phyloP scores from a whole-genome alignment of 2,113 vertebrate genomes.

The Macrotus californicus region DNA sequence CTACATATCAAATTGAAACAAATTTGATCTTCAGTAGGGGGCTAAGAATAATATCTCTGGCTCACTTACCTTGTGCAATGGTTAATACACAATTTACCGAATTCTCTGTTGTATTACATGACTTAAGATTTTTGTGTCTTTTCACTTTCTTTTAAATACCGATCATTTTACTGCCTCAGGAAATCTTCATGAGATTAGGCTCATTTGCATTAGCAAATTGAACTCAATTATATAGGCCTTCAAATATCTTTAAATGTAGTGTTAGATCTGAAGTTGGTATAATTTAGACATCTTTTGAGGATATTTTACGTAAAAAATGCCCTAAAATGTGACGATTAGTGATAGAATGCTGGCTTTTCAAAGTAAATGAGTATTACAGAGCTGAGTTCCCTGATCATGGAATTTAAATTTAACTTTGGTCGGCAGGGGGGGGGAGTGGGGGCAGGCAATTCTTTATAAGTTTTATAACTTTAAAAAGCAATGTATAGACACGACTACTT shows the following conservation, averaged over 20 bases:
- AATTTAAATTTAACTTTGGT: slow-evolving; percentile 38
- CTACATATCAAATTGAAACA: slow-evolving; percentile 22
- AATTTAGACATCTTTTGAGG: slow-evolving; percentile 11
- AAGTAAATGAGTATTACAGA: not conserved
- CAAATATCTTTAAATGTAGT: slow-evolving; percentile 12
- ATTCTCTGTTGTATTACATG: slow-evolving; percentile 21
- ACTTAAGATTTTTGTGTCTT: slow-evolving; percentile 36
- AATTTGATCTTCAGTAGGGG: slow-evolving; percentile 21
- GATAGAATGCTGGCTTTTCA: slow-evolving; percentile 36
- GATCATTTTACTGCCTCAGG: slow-evolving; percentile 26
- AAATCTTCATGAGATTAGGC: slow-evolving; percentile 5
- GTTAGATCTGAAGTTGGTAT: slow-evolving; percentile 34
- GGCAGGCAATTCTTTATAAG: not conserved
- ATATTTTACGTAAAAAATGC: not conserved
- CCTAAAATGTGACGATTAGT: slow-evolving; percentile 27
- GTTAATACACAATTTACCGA: slow-evolving; percentile 46
- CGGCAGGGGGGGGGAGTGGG: no score
- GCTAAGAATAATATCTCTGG: not conserved
- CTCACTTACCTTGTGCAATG: slow-evolving; percentile 15
- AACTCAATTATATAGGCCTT: slow-evolving; percentile 34
- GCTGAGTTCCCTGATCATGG: not conserved
- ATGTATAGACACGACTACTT: not conserved
- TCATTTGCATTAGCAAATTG: slow-evolving; percentile 39
- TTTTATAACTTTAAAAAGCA: slow-evolving; percentile 36
- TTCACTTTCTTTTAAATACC: slow-evolving; percentile 34